A percentile compares a stretch with the other conserved stretches of the same genome.
Evolutionary conservation across 2,888 invertebrate species (phyloP).

Genomic region (Escarpia spicata): DNA sequence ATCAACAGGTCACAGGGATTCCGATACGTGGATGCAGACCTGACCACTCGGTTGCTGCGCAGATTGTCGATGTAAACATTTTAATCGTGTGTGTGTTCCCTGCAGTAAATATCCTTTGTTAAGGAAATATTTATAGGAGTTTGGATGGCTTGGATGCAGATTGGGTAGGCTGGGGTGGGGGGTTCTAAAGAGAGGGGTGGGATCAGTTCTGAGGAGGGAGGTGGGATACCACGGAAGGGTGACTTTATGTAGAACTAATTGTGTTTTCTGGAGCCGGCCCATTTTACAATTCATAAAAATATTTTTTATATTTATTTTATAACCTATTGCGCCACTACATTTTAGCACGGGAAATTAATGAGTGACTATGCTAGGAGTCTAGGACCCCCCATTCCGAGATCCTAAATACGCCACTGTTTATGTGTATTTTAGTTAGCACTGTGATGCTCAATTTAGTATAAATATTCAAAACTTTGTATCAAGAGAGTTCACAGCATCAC

Average conservation of each 20-base stretch:
- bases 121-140: conserved; percentile 13
- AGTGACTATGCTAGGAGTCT: too few species aligned
- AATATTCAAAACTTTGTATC: not conserved
- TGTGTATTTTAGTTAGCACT: not conserved
- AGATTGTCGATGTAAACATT: conserved; percentile 10
- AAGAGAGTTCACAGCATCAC: not conserved
- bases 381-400: too few species aligned
- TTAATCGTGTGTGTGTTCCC: not conserved
- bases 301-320: too few species aligned
- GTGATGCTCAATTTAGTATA: not conserved
- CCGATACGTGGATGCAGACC: not conserved
- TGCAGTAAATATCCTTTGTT: not conserved
- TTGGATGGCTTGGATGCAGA: not conserved
- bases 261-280: not conserved
- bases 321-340: too few species aligned
- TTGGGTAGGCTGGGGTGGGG: not conserved
- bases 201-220: not conserved
- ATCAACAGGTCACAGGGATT: not conserved
- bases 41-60: not conserved
- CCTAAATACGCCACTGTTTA: not conserved
- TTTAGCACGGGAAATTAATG: too few species aligned
- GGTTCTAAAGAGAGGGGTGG: too few species aligned
- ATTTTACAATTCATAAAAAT: too few species aligned
- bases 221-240: not conserved
- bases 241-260: not conserved